Percentiles rank a stretch among this genome's conserved stretches.
Evolutionary conservation across 2,113 vertebrate genomes (phyloP).

Genomic region (Onychorhynchus coronatus): DNA sequence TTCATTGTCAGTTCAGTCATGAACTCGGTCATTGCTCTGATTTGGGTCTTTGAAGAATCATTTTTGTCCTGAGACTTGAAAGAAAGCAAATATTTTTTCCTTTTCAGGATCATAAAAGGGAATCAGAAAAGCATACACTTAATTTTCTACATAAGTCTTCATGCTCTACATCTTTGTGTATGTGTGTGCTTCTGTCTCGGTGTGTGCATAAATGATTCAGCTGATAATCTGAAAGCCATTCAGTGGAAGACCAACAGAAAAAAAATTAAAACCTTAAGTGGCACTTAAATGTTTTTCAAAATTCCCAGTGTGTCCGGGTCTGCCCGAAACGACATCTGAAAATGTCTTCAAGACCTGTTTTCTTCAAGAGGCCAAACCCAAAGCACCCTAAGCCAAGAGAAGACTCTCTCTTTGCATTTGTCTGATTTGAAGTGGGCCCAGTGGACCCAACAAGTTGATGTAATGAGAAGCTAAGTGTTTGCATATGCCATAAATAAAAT

Average conservation of each 20-base stretch:
- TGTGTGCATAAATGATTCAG: neutral
- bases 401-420: neutral
- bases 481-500: neutral
- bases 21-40: neutral
- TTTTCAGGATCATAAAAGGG: neutral
- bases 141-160: neutral
- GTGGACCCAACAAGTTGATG: neutral
- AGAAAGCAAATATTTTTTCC: neutral
- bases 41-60: neutral
- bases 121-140: neutral
- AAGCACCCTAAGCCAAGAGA: neutral
- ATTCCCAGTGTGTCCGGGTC: neutral
- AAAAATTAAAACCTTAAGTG: neutral
- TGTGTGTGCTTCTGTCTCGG: neutral
- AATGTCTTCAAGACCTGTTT: neutral
- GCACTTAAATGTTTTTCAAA: neutral
- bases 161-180: neutral
- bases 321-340: neutral
- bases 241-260: neutral
- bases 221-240: neutral
- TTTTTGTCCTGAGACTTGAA: neutral
- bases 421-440: neutral
- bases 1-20: neutral
- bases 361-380: neutral
- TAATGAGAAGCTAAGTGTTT: neutral